Evolutionary conservation across 2,888 invertebrate genomes (phyloP).

Genomic region (Apamea anceps): DNA sequence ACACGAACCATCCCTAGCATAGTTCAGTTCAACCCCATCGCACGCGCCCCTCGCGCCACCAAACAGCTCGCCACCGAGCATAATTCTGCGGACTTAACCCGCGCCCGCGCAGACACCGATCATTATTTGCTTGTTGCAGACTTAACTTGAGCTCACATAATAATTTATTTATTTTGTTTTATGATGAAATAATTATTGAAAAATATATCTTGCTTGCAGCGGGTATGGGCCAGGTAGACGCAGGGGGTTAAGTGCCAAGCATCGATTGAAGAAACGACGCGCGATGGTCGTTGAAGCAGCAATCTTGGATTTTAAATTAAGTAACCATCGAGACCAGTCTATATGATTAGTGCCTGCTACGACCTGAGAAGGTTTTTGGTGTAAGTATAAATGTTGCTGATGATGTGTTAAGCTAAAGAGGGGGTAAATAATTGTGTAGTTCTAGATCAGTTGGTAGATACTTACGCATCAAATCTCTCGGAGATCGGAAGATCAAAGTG

Average conservation of each 20-base stretch:
- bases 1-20: slow-evolving; percentile 71
- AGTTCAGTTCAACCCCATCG: slow-evolving; percentile 58
- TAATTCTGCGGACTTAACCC: slow-evolving; percentile 87
- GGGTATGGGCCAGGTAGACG: neutral
- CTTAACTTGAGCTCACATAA: slow-evolving; percentile 66
- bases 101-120: slow-evolving; percentile 70
- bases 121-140: slow-evolving; percentile 86
- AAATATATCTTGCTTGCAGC: neutral
- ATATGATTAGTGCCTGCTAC: neutral
- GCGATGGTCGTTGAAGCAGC: neutral
- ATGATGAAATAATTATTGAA: slow-evolving; percentile 3
- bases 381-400: neutral
- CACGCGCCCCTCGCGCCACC: slow-evolving; percentile 75
- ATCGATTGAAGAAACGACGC: neutral
- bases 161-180: neutral
- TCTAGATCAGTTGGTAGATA: neutral
- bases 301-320: neutral
- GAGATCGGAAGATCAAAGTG: neutral
- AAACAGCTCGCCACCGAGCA: slow-evolving; percentile 84
- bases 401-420: neutral
- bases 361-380: neutral
- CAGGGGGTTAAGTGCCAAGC: neutral
- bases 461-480: neutral
- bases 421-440: too few relatives aligned
- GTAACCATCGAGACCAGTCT: too few relatives aligned